Percentiles rank a stretch among this genome's conserved stretches.
Conservation (phyloP, 1,140 invertebrate species). For the Pseudoatta argentina region DNA sequence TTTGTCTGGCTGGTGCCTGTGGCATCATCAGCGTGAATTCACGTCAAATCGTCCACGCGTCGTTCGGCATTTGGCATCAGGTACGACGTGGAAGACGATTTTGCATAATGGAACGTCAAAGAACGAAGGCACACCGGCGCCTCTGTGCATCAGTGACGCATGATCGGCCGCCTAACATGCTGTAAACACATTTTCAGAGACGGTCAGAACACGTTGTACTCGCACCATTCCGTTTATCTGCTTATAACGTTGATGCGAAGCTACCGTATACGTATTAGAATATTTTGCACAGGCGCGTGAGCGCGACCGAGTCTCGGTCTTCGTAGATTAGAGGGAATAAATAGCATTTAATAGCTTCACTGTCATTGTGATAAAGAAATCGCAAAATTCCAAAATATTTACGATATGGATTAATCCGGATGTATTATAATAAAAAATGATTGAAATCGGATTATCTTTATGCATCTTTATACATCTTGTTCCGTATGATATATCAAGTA, state of each 20-base stretch:
- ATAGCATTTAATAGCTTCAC: not conserved
- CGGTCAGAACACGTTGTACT: conserved; percentile 67
- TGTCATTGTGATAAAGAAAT: not conserved
- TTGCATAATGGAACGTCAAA: conserved; percentile 80
- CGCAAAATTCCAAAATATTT: not conserved
- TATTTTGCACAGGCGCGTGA: conserved; percentile 42
- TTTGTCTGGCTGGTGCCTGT: conserved; percentile 34
- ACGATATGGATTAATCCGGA: not conserved
- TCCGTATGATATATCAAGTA: too few relatives aligned
- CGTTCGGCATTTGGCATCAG: conserved; percentile 68
- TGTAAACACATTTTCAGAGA: conserved; percentile 77
- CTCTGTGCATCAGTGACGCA: conserved; percentile 71
- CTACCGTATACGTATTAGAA: conserved; percentile 46
- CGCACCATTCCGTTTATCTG: conserved; percentile 71
- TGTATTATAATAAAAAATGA: not conserved
- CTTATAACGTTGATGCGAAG: conserved; percentile 59
- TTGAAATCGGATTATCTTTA: not conserved
- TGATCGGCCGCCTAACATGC: conserved; percentile 75
- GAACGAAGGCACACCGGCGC: conserved; percentile 69
- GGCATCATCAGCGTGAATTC: conserved; percentile 69
- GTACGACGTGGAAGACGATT: conserved; percentile 72
- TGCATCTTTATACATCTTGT: too few relatives aligned
- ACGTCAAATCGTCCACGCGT: conserved; percentile 77
- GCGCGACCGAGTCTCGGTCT: not conserved
- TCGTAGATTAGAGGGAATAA: conserved; percentile 36